Evolutionary conservation across 2,888 invertebrate species (phyloP).

Genomic region (Lochmaea capreae): DNA sequence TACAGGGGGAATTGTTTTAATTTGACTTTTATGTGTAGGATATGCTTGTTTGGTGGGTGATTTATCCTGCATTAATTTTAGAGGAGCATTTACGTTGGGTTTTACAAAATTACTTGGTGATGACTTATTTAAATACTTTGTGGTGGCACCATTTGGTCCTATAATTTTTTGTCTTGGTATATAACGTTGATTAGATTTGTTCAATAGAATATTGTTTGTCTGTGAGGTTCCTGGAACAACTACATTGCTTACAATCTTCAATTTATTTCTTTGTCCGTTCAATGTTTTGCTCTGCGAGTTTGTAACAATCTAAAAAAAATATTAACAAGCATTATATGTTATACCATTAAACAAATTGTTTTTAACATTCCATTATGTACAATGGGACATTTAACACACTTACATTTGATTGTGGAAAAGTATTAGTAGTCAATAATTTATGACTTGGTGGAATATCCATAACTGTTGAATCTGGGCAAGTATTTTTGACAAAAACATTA

Average conservation of each 20-base stretch:
- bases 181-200: conserved; percentile 56
- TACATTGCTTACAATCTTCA: conserved; percentile 64
- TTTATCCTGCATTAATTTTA: conserved; percentile 52
- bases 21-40: conserved; percentile 61
- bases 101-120: conserved; percentile 49
- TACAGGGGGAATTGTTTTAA: conserved; percentile 59
- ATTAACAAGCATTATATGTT: conserved; percentile 20
- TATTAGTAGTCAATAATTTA: conserved; percentile 61
- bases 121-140: conserved; percentile 60
- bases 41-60: conserved; percentile 54
- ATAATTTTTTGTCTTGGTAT: conserved; percentile 59
- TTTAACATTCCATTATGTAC: background rate
- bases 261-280: conserved; percentile 63
- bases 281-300: conserved; percentile 51
- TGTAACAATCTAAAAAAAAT: conserved; percentile 49
- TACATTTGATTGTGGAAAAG: conserved; percentile 62
- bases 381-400: conserved; percentile 46
- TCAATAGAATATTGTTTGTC: conserved; percentile 56
- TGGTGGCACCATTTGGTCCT: conserved; percentile 57
- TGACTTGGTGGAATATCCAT: conserved; percentile 60
- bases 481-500: conserved; percentile 65
- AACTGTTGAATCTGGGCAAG: conserved; percentile 51
- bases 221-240: conserved; percentile 56
- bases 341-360: conserved; percentile 3
- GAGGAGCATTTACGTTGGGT: conserved; percentile 44